Evolutionary conservation across 2,888 invertebrate genomes (phyloP).

Genomic region (Corbicula japonica): DNA sequence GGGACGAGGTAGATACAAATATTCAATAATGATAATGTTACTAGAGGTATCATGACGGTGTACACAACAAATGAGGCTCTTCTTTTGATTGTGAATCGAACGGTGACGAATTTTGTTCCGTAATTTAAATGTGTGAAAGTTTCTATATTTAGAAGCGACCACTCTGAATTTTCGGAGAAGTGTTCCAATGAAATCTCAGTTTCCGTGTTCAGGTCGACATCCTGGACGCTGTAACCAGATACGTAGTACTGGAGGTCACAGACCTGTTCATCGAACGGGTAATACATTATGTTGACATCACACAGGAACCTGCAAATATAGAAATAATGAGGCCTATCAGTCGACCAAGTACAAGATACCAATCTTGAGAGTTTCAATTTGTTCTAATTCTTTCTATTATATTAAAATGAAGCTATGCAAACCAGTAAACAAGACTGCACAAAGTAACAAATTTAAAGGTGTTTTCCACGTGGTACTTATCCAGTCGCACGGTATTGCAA

Average conservation of each 20-base stretch:
- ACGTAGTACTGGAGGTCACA: slow-evolving; percentile 32
- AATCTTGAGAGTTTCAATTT: not conserved
- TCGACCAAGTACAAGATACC: not conserved
- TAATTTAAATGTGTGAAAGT: not conserved
- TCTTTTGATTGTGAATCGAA: not conserved
- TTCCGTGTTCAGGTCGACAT: not conserved
- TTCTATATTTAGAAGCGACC: not conserved
- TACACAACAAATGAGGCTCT: slow-evolving; percentile 8
- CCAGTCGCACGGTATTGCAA: no score
- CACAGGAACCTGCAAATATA: slow-evolving; percentile 25
- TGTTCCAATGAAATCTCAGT: not conserved
- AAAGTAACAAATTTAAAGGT: no score
- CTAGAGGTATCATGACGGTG: slow-evolving; percentile 6
- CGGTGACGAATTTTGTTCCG: slow-evolving; percentile 10
- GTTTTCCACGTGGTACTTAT: no score
- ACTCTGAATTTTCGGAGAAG: slow-evolving; percentile 19
- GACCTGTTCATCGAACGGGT: slow-evolving; percentile 35
- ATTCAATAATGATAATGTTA: slow-evolving; percentile 5
- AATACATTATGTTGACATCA: slow-evolving; percentile 21
- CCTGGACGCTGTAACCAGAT: not conserved
- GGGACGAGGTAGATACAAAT: not conserved
- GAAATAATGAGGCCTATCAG: no score
- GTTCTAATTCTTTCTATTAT: not conserved
- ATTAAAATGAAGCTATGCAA: not conserved
- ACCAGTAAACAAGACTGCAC: not conserved